Evolutionary conservation across 37 sponge, comb jelly and placozoan species (phyloP).

Genomic region (Corticium candelabrum): DNA sequence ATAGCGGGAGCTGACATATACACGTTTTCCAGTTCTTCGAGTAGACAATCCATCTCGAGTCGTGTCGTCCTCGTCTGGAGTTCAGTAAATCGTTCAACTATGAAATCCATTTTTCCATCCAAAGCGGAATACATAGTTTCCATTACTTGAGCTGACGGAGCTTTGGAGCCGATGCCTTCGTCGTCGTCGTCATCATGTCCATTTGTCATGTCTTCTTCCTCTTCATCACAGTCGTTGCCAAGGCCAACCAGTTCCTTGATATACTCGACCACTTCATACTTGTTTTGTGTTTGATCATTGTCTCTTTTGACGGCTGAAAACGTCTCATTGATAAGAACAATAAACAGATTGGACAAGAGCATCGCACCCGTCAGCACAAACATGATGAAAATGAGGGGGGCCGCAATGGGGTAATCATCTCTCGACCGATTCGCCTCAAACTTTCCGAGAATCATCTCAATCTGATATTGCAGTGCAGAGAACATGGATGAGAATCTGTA

Average conservation of each 20-base stretch:
- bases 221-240: no score
- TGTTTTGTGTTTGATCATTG: background rate
- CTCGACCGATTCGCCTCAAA: background rate
- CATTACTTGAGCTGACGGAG: no score
- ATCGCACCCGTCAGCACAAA: background rate
- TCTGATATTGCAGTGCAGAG: background rate
- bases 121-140: no score
- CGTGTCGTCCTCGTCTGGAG: no score
- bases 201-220: no score
- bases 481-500: background rate
- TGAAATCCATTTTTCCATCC: no score
- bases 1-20: no score
- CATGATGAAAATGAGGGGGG: background rate
- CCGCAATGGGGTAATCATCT: background rate
- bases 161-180: no score
- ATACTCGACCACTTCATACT: constrained; percentile 1
- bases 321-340: background rate
- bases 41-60: no score
- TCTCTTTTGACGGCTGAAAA: background rate
- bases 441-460: background rate
- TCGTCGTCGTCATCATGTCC: no score
- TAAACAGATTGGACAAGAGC: background rate
- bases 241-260: background rate
- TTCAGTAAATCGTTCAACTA: no score
- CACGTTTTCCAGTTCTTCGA: no score